A percentile compares a stretch with the other conserved stretches of the same genome.
Conservation (phyloP, 2,797 vertebrate genomes). For the Alectoris magna region DNA sequence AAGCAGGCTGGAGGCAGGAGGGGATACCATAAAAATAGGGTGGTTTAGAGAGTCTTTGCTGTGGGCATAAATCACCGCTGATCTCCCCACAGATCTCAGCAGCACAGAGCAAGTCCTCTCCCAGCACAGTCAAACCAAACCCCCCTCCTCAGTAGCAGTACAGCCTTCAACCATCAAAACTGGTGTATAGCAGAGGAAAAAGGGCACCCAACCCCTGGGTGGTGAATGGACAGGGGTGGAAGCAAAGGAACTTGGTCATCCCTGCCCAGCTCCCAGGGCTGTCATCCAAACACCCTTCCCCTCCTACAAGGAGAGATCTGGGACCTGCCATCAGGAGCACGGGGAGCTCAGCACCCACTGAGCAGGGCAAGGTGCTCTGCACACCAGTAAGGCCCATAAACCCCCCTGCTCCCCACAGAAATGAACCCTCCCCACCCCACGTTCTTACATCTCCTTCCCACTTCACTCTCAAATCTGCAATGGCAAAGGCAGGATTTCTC, state of each 20-base stretch:
- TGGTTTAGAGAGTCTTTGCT: not conserved
- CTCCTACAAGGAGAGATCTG: not conserved
- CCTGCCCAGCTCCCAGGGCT: not conserved
- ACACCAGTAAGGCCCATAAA: fast-evolving
- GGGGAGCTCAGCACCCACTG: too few species aligned
- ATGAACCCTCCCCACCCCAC: not conserved
- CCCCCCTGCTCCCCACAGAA: fast-evolving
- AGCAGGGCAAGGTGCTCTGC: not conserved
- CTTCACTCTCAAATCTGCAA: fast-evolving
- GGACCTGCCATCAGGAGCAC: not conserved
- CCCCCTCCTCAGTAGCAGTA: not conserved
- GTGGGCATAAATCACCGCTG: constrained; percentile 30
- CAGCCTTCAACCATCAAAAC: not conserved
- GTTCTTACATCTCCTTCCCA: fast-evolving
- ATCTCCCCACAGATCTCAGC: not conserved
- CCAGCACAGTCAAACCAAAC: not conserved
- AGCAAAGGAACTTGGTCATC: not conserved
- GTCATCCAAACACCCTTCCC: not conserved
- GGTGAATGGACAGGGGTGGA: too few species aligned
- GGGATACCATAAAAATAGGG: constrained; percentile 47
- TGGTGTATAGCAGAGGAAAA: fast-evolving
- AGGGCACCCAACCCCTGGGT: fast-evolving
- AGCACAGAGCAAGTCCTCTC: not conserved
- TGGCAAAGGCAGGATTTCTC: not conserved
- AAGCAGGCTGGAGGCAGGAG: constrained; percentile 45